Evolutionary conservation across 2,797 vertebrate species (phyloP).

Genomic region (Gymnothorax reevesii): DNA sequence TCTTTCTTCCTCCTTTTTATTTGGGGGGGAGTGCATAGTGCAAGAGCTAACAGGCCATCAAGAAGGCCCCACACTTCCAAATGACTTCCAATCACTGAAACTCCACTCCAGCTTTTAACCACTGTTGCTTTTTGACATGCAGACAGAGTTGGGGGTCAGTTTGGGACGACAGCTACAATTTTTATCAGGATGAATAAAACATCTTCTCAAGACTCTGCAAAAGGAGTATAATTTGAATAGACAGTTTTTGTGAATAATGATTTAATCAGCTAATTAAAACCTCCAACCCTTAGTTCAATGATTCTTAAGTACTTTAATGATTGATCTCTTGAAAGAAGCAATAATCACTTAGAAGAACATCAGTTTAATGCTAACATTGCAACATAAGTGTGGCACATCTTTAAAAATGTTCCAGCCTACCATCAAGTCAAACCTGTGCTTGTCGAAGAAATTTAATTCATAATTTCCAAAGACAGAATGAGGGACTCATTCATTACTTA

Average conservation of each 20-base stretch:
- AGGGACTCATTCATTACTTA: slow-evolving; percentile 41
- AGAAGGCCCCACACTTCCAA: slow-evolving; percentile 13
- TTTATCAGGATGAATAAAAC: background rate
- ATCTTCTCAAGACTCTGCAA: slow-evolving; percentile 9
- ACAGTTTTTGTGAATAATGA: slow-evolving; percentile 42
- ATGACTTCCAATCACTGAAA: slow-evolving; percentile 12
- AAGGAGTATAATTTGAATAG: slow-evolving; percentile 32
- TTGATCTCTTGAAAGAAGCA: slow-evolving; percentile 31
- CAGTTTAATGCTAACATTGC: slow-evolving; percentile 20
- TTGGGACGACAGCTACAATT: background rate
- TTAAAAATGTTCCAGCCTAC: slow-evolving; percentile 30
- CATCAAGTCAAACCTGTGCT: slow-evolving; percentile 29
- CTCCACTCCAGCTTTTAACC: background rate
- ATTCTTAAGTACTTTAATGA: slow-evolving; percentile 38
- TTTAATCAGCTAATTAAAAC: slow-evolving; percentile 45
- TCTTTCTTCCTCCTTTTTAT: background rate
- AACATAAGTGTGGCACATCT: slow-evolving; percentile 16
- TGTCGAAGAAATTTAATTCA: slow-evolving; percentile 43
- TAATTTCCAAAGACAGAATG: slow-evolving; percentile 36
- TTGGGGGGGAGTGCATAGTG: slow-evolving; percentile 8
- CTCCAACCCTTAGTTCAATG: slow-evolving; percentile 41
- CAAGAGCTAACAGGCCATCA: slow-evolving; percentile 30
- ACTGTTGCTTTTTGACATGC: background rate
- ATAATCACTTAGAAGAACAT: slow-evolving; percentile 29
- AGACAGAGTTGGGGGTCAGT: background rate